A percentile compares a stretch with the other conserved stretches of the same genome.
phyloP scores from a whole-genome alignment of 1,140 invertebrate genomes.

The Ericerus pela region DNA sequence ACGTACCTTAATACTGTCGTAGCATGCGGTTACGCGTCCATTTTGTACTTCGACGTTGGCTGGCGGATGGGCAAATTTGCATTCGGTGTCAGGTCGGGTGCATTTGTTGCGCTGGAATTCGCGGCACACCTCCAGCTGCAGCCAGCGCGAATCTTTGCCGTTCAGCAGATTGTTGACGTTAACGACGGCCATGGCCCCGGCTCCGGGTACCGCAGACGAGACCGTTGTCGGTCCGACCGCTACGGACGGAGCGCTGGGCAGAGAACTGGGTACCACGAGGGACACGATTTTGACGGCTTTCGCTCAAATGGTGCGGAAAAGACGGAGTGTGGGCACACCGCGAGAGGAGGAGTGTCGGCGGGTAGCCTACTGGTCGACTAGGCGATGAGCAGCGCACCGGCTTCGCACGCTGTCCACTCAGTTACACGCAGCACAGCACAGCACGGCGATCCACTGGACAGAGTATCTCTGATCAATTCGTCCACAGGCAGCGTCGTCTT shows the following conservation, averaged over 20 bases:
- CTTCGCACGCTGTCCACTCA: too few species aligned
- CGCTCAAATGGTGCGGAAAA: too few species aligned
- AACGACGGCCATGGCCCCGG: slow-evolving; percentile 64
- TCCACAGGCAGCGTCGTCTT: too few species aligned
- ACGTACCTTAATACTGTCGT: slow-evolving; percentile 99
- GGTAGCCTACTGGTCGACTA: too few species aligned
- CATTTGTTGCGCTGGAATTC: slow-evolving; percentile 99
- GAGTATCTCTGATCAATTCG: too few species aligned
- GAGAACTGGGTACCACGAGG: slow-evolving; percentile 7
- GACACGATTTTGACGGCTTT: slow-evolving; percentile 10
- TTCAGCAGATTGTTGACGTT: slow-evolving; percentile 94
- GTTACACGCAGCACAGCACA: too few species aligned
- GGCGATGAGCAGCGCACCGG: too few species aligned
- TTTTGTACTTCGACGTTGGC: slow-evolving; percentile 99
- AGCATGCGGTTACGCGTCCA: slow-evolving; percentile 98
- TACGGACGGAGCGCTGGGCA: slow-evolving; percentile 9
- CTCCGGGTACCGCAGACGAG: slow-evolving; percentile 9
- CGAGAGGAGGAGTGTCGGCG: too few species aligned
- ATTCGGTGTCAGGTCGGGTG: slow-evolving; percentile 93
- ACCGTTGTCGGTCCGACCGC: slow-evolving; percentile 7
- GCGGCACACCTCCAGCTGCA: slow-evolving; percentile 97
- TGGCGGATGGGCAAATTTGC: slow-evolving; percentile 99
- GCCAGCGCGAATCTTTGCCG: slow-evolving; percentile 98
- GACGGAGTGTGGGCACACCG: too few species aligned
- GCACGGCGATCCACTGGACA: too few species aligned